A percentile compares a stretch with the other conserved stretches of the same genome.
phyloP scores from a whole-genome alignment of 2,797 vertebrate genomes.

The Phataginus tetradactyla region DNA sequence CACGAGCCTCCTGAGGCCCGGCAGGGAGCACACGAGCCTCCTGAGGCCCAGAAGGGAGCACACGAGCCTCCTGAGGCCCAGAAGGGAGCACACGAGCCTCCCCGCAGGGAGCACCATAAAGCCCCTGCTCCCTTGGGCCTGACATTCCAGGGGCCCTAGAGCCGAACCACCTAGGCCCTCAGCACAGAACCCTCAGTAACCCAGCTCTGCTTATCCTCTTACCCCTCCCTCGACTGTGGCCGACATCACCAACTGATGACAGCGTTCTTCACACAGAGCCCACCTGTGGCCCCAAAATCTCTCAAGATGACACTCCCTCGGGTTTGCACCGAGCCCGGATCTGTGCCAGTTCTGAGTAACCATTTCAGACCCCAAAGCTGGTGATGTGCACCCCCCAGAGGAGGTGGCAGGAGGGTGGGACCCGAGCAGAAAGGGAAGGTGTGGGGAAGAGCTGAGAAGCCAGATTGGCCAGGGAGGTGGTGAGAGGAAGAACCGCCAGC shows the following conservation, averaged over 20 bases:
- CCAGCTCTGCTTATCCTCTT: background rate
- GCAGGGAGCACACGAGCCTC: too few relatives aligned
- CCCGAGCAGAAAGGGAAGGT: fast-evolving
- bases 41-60: too few relatives aligned
- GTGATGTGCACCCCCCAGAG: background rate
- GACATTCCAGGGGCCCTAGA: background rate
- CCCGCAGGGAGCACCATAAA: background rate
- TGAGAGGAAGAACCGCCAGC: background rate
- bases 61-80: too few relatives aligned
- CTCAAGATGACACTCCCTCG: background rate
- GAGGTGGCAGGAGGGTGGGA: background rate
- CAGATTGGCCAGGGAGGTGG: background rate
- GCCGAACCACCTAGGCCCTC: background rate
- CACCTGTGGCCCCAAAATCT: background rate
- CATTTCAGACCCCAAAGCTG: background rate
- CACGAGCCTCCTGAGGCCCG: too few relatives aligned
- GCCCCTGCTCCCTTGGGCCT: background rate
- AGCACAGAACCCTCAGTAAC: background rate
- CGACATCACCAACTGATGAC: background rate
- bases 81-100: too few relatives aligned
- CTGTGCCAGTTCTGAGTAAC: background rate
- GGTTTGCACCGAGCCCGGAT: background rate
- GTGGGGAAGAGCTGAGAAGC: background rate
- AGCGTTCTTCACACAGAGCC: background rate
- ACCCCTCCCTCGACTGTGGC: background rate